Conservation (phyloP, 1,140 invertebrate genomes). For the Anagrus nilaparvatae region DNA sequence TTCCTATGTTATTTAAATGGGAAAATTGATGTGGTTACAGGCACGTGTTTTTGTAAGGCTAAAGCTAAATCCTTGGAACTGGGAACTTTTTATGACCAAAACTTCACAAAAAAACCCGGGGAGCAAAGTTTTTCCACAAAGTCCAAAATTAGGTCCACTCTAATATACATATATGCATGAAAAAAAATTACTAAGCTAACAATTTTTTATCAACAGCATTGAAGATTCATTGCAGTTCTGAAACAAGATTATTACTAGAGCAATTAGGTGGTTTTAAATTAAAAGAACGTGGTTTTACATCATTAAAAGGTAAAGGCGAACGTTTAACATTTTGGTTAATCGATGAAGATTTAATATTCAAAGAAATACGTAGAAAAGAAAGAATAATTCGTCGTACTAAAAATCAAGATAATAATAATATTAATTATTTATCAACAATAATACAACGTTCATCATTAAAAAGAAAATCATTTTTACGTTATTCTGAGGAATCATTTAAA, state of each 20-base stretch:
- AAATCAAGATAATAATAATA: constrained; percentile 12
- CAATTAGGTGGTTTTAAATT: constrained; percentile 69
- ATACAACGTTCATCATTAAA: constrained; percentile 49
- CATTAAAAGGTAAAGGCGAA: constrained; percentile 81
- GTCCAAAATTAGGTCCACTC: too few species aligned
- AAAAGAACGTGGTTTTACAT: constrained; percentile 66
- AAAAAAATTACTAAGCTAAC: background rate
- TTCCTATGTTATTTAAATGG: too few species aligned
- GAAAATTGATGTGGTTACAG: too few species aligned
- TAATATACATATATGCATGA: too few species aligned
- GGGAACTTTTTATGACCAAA: too few species aligned
- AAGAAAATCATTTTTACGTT: constrained; percentile 43
- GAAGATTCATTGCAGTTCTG: constrained; percentile 74
- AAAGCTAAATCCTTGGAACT: too few species aligned
- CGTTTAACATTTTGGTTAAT: constrained; percentile 79
- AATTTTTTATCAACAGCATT: constrained; percentile 47
- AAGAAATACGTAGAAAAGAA: constrained; percentile 43
- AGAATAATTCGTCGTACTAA: constrained; percentile 37
- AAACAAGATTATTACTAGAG: constrained; percentile 62
- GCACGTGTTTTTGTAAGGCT: too few species aligned
- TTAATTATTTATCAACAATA: constrained; percentile 18
- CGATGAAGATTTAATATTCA: constrained; percentile 56
- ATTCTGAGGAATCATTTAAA: constrained; percentile 72
- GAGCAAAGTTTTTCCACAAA: too few species aligned
- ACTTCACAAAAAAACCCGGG: too few species aligned